phyloP scores from a whole-genome alignment of 2,113 vertebrate genomes.

The Myrmecophaga tridactyla region DNA sequence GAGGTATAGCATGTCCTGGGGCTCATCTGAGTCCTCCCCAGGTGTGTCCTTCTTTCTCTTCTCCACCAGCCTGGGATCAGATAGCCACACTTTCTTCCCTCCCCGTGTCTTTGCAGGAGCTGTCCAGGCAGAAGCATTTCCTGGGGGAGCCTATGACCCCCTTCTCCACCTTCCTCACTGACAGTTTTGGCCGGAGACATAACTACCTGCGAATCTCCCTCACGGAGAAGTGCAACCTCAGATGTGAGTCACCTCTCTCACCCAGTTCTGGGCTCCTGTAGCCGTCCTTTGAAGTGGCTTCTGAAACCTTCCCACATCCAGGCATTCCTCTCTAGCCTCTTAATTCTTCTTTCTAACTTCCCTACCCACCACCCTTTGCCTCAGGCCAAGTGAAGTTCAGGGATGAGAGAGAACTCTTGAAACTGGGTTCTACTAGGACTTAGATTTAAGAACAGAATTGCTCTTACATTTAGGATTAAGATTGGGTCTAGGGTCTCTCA shows the following conservation, averaged over 20 bases:
- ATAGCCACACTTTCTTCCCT: not conserved
- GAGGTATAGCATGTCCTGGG: accelerated
- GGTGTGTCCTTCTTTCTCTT: not conserved
- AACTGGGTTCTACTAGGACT: not conserved
- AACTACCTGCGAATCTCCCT: slow-evolving; percentile 96
- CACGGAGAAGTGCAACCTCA: slow-evolving; percentile 97
- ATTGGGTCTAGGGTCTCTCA: not conserved
- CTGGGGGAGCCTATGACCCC: slow-evolving; percentile 80
- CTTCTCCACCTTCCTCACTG: slow-evolving; percentile 93
- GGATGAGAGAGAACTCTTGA: not conserved
- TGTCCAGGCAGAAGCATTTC: slow-evolving; percentile 75
- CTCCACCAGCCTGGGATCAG: not conserved
- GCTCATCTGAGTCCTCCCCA: not conserved
- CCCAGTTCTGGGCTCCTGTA: not conserved
- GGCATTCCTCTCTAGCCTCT: not conserved
- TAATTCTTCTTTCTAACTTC: not conserved
- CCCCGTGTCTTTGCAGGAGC: slow-evolving; percentile 76
- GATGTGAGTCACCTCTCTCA: slow-evolving; percentile 88
- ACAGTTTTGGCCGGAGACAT: slow-evolving; percentile 92
- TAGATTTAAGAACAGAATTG: not conserved
- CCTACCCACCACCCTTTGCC: not conserved
- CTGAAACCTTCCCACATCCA: no score
- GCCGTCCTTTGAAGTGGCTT: not conserved
- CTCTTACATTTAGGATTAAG: not conserved
- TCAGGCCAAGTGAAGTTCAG: not conserved